A percentile compares a stretch with the other conserved stretches of the same genome.
Evolutionary conservation across 2,797 vertebrate genomes (phyloP).

Genomic region (Pangasius larnaudii): DNA sequence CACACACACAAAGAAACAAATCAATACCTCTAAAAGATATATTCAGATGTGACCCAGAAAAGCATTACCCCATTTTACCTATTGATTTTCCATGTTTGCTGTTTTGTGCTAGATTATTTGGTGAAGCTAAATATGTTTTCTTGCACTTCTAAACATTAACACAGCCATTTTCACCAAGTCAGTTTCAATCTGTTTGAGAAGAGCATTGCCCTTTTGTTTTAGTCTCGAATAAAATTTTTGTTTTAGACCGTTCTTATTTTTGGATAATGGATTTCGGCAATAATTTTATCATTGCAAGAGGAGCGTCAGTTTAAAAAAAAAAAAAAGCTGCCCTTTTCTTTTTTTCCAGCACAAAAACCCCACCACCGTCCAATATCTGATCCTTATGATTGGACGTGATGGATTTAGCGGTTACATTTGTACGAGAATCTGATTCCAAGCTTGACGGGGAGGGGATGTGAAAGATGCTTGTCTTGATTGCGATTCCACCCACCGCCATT

Average conservation of each 20-base stretch:
- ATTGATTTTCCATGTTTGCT: conserved; percentile 76
- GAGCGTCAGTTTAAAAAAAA: background rate
- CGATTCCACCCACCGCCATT: conserved; percentile 49
- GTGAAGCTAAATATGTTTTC: conserved; percentile 48
- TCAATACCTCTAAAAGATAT: conserved; percentile 81
- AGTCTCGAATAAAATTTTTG: conserved; percentile 25
- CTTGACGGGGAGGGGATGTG: conserved; percentile 29
- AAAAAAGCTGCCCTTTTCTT: background rate
- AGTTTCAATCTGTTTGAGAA: conserved; percentile 45
- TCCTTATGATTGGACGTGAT: conserved; percentile 26
- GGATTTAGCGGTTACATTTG: conserved; percentile 35
- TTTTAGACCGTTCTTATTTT: conserved; percentile 50
- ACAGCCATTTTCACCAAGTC: conserved; percentile 39
- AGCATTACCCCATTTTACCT: conserved; percentile 73
- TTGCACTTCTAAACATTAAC: conserved; percentile 48
- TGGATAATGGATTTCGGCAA: conserved; percentile 35
- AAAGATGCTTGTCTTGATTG: conserved; percentile 54
- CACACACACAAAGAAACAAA: conserved; percentile 73
- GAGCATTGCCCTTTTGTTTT: conserved; percentile 14
- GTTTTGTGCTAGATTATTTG: conserved; percentile 64
- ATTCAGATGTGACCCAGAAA: conserved; percentile 84
- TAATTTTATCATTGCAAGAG: conserved; percentile 32
- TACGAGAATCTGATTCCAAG: conserved; percentile 33
- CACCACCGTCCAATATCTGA: conserved; percentile 13
- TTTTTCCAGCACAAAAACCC: conserved; percentile 13